phyloP scores from a whole-genome alignment of 2,113 vertebrate genomes.

The Beaufortia kweichowensis region DNA sequence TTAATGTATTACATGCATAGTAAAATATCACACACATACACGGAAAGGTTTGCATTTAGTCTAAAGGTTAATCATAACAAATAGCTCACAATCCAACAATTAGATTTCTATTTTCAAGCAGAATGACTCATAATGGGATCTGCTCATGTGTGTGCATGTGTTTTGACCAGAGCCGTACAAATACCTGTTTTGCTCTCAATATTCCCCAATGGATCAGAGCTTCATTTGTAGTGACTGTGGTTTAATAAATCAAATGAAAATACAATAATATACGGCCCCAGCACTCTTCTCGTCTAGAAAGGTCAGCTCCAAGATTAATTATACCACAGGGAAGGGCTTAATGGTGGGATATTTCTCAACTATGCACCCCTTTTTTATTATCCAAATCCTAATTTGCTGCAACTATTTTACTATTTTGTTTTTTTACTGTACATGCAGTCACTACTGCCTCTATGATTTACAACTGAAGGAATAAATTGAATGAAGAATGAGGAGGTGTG shows the following conservation, averaged over 20 bases:
- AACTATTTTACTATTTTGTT: background rate
- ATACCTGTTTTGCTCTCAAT: slow-evolving; percentile 44
- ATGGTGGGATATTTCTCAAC: slow-evolving; percentile 37
- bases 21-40: slow-evolving; percentile 22
- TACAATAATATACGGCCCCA: slow-evolving; percentile 57
- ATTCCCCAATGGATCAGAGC: slow-evolving; percentile 51
- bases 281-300: slow-evolving; percentile 58
- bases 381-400: slow-evolving; percentile 7
- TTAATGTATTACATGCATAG: background rate
- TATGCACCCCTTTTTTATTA: slow-evolving; percentile 36
- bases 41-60: slow-evolving; percentile 1
- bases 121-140: slow-evolving; percentile 8
- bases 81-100: slow-evolving; percentile 6
- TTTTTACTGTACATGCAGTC: background rate
- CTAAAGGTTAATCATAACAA: slow-evolving; percentile 38
- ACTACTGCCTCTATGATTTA: background rate
- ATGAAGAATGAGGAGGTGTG: no score
- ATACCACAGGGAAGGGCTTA: slow-evolving; percentile 36
- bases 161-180: background rate
- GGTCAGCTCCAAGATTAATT: slow-evolving; percentile 70
- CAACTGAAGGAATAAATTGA: no score
- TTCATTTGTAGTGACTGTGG: slow-evolving; percentile 48
- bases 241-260: slow-evolving; percentile 66
- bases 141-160: slow-evolving; percentile 11
- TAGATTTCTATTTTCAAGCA: slow-evolving; percentile 28